Evolutionary conservation across 2,888 invertebrate species (phyloP).

Genomic region (Melanophora roralis): DNA sequence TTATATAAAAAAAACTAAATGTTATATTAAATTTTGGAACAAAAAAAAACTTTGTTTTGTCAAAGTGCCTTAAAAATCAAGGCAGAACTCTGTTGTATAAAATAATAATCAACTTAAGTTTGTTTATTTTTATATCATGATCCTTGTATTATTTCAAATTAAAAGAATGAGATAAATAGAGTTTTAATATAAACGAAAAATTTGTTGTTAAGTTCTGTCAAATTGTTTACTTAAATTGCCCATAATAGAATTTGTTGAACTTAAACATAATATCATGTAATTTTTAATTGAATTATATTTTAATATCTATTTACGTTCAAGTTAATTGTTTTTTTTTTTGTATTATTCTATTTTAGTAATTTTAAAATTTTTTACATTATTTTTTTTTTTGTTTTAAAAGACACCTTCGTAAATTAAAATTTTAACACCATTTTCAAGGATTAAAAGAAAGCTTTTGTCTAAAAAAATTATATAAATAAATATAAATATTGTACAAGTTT

Average conservation of each 20-base stretch:
- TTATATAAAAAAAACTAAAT: constrained; percentile 6
- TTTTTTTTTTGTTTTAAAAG: constrained; percentile 60
- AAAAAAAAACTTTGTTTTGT: constrained; percentile 39
- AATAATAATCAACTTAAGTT: constrained; percentile 54
- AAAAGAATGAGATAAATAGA: constrained; percentile 17
- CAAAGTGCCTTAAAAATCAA: constrained; percentile 40
- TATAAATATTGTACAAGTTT: too few relatives aligned
- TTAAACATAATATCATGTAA: constrained; percentile 61
- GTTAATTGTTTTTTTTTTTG: constrained; percentile 43
- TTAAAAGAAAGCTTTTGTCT: too few relatives aligned
- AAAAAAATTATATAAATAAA: too few relatives aligned
- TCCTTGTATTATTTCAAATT: constrained; percentile 11
- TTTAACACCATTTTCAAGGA: background rate
- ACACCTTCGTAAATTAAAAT: constrained; percentile 40
- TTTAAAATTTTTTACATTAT: constrained; percentile 54
- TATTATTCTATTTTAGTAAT: constrained; percentile 30
- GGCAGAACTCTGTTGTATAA: constrained; percentile 21
- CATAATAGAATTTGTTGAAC: constrained; percentile 59
- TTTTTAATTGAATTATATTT: constrained; percentile 54
- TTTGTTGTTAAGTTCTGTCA: constrained; percentile 52
- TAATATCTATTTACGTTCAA: constrained; percentile 52
- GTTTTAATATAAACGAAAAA: constrained; percentile 44
- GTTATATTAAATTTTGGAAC: constrained; percentile 22
- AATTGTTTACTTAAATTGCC: constrained; percentile 47
- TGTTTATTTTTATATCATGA: constrained; percentile 1